phyloP scores from a whole-genome alignment of 2,113 vertebrate genomes.

The Agapornis roseicollis region DNA sequence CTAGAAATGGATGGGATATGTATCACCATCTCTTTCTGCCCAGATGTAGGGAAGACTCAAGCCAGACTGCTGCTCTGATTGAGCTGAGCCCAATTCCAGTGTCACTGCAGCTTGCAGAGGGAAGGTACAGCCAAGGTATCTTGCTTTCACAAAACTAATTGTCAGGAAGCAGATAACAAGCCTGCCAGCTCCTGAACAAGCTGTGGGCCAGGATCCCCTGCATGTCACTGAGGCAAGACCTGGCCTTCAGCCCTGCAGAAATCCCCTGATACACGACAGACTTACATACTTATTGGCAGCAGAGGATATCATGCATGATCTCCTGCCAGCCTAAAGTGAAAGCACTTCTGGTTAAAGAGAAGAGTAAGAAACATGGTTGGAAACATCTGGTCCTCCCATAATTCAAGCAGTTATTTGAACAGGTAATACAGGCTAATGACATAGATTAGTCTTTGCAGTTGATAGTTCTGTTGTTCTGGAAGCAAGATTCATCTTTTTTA shows the following conservation, averaged over 20 bases:
- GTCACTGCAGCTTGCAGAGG: not conserved
- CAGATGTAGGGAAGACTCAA: not conserved
- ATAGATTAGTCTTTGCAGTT: not conserved
- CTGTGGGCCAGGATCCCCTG: not conserved
- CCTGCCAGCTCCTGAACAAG: not conserved
- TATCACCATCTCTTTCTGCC: not conserved
- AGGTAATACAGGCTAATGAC: not conserved
- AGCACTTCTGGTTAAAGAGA: not conserved
- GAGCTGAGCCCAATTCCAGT: not conserved
- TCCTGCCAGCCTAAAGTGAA: not conserved
- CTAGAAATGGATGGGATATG: not conserved
- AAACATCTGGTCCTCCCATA: not conserved
- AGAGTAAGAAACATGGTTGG: not conserved
- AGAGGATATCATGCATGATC: not conserved
- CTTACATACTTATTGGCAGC: not conserved
- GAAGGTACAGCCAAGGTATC: not conserved
- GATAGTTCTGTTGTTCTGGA: not conserved
- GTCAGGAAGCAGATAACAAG: not conserved
- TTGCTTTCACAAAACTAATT: not conserved
- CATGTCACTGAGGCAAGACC: not conserved
- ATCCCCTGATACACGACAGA: not conserved
- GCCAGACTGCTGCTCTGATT: not conserved
- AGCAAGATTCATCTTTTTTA: not conserved
- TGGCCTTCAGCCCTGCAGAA: not conserved
- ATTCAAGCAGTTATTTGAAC: not conserved